These are phyloP conservation scores for Philonicus albiceps DNA, from an alignment of 2,888 invertebrate species.

Conservation along the genomic window DNA sequence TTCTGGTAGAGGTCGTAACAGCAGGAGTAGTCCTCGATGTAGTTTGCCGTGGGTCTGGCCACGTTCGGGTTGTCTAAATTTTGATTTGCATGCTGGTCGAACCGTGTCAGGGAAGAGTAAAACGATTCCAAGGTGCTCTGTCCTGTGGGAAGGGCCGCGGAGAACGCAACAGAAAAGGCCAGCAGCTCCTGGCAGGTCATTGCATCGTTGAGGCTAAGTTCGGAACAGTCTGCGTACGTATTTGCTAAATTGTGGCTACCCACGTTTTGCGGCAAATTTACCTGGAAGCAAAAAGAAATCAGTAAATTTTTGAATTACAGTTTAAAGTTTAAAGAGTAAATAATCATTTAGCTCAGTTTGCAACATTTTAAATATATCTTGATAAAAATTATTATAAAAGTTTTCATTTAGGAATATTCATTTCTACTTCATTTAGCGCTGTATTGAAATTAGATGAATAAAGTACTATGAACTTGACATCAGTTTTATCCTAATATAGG, in stretches of 20 bases:
- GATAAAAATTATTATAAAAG: no score
- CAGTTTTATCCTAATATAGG: no score
- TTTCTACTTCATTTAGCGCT: no score
- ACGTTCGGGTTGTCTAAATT: slow-evolving; percentile 51
- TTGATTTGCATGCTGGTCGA: slow-evolving; percentile 65
- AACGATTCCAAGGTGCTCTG: slow-evolving; percentile 84
- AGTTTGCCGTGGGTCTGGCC: slow-evolving; percentile 51
- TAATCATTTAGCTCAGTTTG: no score
- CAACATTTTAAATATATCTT: no score
- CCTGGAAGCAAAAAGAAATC: slow-evolving; percentile 51
- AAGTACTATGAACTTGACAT: no score
- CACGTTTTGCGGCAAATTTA: slow-evolving; percentile 64
- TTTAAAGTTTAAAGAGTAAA: no score
- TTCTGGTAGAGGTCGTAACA: slow-evolving; percentile 74
- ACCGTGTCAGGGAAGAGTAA: slow-evolving; percentile 81
- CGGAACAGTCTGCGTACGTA: slow-evolving; percentile 65
- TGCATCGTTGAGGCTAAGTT: slow-evolving; percentile 65
- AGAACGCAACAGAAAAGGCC: slow-evolving; percentile 90
- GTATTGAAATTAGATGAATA: no score
- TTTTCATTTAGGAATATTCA: no score
- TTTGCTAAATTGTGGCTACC: slow-evolving; percentile 60
- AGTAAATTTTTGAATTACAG: background rate
- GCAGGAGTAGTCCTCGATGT: slow-evolving; percentile 76
- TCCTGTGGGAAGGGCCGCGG: slow-evolving; percentile 88
- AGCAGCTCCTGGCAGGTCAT: slow-evolving; percentile 83